Percentiles rank a stretch among this genome's conserved stretches.
Conservation (phyloP, 1,140 invertebrate genomes). For the Laupala kohalensis region DNA sequence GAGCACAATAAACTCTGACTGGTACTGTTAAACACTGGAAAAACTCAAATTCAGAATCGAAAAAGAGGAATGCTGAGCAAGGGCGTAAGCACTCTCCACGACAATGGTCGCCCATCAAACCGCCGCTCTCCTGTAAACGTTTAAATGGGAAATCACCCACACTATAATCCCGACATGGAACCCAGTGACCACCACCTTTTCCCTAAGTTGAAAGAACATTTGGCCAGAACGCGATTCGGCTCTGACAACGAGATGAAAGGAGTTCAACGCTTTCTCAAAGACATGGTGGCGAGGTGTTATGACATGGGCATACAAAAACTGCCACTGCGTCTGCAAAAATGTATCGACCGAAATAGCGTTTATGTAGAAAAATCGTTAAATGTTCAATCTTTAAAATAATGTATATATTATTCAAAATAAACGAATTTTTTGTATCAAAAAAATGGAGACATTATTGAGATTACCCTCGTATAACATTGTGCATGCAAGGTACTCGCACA, state of each 20-base stretch:
- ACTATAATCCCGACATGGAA: conserved; percentile 30
- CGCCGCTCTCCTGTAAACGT: not conserved
- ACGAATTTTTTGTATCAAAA: conserved; percentile 2
- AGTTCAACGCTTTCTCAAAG: conserved; percentile 9
- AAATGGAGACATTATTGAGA: too few relatives aligned
- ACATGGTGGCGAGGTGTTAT: conserved; percentile 6
- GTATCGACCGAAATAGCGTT: conserved; percentile 17
- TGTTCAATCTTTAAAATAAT: conserved; percentile 2
- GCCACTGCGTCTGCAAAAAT: conserved; percentile 18
- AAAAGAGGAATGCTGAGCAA: not conserved
- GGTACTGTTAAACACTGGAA: too few relatives aligned
- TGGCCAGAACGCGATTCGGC: conserved; percentile 11
- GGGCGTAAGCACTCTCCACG: not conserved
- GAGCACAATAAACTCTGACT: too few relatives aligned
- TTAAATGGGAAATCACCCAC: conserved; percentile 27
- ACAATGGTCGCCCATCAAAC: conserved; percentile 1
- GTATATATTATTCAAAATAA: conserved; percentile 1
- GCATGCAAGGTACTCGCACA: too few relatives aligned
- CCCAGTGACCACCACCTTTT: conserved; percentile 31
- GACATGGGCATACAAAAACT: conserved; percentile 18
- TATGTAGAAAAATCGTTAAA: conserved; percentile 12
- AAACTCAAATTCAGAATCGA: too few relatives aligned
- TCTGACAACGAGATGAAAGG: conserved; percentile 13
- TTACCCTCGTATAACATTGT: too few relatives aligned
- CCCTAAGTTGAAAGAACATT: conserved; percentile 14